Conservation (phyloP, 2,888 invertebrate genomes). For the Archips crataeganus region DNA sequence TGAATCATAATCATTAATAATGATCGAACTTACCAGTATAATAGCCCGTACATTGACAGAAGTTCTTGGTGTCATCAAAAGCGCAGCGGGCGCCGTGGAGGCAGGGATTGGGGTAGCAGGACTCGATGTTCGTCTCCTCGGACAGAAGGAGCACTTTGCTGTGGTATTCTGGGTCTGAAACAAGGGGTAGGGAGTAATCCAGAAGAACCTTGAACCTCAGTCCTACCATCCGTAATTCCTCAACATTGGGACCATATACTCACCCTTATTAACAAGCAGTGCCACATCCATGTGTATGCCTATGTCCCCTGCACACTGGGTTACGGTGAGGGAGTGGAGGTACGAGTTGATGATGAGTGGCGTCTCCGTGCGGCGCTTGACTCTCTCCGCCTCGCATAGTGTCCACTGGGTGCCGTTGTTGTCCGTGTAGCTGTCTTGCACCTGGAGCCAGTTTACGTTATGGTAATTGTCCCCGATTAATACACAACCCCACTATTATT, state of each 20-base stretch:
- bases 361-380: conserved; percentile 60
- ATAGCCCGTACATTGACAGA: conserved; percentile 90
- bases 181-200: not conserved
- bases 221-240: too few relatives aligned
- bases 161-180: conserved; percentile 87
- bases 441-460: conserved; percentile 62
- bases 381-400: conserved; percentile 82
- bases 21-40: conserved; percentile 86
- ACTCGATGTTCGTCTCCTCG: conserved; percentile 87
- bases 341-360: conserved; percentile 88
- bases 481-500: too few relatives aligned
- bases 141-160: conserved; percentile 86
- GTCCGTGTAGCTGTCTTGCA: conserved; percentile 89
- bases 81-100: conserved; percentile 89
- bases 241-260: not conserved
- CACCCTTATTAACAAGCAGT: conserved; percentile 86
- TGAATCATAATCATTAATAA: too few relatives aligned
- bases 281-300: conserved; percentile 87
- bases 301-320: conserved; percentile 74
- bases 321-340: conserved; percentile 87
- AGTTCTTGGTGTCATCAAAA: conserved; percentile 83
- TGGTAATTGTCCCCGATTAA: not conserved
- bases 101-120: conserved; percentile 91
- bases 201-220: too few relatives aligned
- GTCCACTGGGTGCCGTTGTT: conserved; percentile 90